Base-by-base conservation (phyloP, 2,113 vertebrate species). In the Chaetura pelagica region DNA sequence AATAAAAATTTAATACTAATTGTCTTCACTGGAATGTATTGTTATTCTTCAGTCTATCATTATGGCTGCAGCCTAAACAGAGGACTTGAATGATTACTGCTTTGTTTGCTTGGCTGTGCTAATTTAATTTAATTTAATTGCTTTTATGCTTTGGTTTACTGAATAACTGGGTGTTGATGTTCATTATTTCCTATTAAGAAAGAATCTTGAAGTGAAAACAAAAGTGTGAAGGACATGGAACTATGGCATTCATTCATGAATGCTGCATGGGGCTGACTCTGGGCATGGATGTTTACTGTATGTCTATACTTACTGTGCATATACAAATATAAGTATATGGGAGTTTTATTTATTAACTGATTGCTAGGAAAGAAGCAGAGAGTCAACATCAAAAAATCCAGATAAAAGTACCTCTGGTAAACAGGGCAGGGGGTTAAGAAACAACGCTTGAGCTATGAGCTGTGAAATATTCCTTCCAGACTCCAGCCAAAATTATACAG, bases 121-220 rank as follows among this genome's bases (percentile, higher is more conserved):
- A 96, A 98, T 98, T 98, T 97, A 97, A 97, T 97, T 98, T 96
- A 75, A 95, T 97, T 97, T 49, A 97, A 97, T 97, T 97, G 96
- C 91, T 96, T 95, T 93, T 96, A 95, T 90, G 93, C 96, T 96
- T 98, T 98, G 93, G 89, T 97, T 98, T 98, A 96, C 97, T 97
- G 97, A 98, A 97, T 97, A 98, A 98, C 96, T 67, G 88, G 93
- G 89, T 97, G 96, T 96, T 98, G 96, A 94, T 96, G 96, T 86
- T 98, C 98, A 96, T 98, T 98, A 97, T 92, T 97, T 90, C 96
- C 97, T 94, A 97, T 97, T 98, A 97, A 97, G 92, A 94, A 94
- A 97, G 94, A 97, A 84, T 95, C 85, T 94, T 85, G 69, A 84
- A 96, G 87, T 55, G 90, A 96, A 97, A 97, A 96, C 97, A 97